phyloP scores from a whole-genome alignment of 2,888 invertebrate species.

The Drosophila merina region DNA sequence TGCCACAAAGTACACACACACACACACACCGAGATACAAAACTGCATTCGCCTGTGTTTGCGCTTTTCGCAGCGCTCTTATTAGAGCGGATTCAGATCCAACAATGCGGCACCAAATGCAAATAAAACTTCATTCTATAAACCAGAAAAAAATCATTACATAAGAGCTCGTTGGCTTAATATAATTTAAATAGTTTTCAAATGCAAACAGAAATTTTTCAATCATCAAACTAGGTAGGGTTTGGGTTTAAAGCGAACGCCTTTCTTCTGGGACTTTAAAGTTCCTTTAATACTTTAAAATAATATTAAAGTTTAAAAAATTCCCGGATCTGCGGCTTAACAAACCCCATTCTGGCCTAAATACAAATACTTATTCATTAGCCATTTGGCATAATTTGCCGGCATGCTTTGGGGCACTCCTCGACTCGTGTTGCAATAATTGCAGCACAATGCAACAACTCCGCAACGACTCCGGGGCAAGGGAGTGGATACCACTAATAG shows the following conservation, averaged over 20 bases:
- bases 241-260: not conserved
- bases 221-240: not conserved
- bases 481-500: conserved; percentile 53
- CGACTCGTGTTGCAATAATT: conserved; percentile 54
- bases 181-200: not conserved
- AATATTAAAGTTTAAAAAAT: too few species aligned
- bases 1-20: conserved; percentile 58
- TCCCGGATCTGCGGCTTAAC: not conserved
- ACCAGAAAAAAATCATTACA: conserved; percentile 2
- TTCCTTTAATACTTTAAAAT: too few species aligned
- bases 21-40: conserved; percentile 17
- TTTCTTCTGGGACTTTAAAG: too few species aligned
- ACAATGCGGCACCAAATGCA: conserved; percentile 31
- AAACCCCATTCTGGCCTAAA: not conserved
- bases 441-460: conserved; percentile 34
- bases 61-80: conserved; percentile 46
- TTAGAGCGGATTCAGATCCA: conserved; percentile 67
- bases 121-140: conserved; percentile 23
- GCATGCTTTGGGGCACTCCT: conserved; percentile 53
- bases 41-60: conserved; percentile 46
- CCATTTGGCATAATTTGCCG: conserved; percentile 57
- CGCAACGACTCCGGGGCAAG: conserved; percentile 4
- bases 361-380: conserved; percentile 70
- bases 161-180: not conserved
- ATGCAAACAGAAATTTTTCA: not conserved